These are phyloP conservation scores for Digitonthophagus gazella DNA, from an alignment of 2,888 invertebrate species.

Conservation along the genomic window DNA sequence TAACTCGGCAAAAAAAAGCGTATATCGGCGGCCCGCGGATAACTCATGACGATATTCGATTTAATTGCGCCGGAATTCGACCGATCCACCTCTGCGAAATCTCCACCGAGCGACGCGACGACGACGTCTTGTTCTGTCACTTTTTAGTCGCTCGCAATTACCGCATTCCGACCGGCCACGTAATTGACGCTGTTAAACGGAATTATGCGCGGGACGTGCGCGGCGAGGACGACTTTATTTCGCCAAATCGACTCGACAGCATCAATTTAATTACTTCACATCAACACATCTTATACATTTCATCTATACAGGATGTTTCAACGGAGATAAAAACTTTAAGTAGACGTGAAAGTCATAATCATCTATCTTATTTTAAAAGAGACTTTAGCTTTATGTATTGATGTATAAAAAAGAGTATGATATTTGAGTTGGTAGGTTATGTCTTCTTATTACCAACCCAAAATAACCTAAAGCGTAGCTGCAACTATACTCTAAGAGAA, in stretches of 20 bases:
- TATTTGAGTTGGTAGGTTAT: too few relatives aligned
- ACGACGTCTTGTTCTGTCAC: not conserved
- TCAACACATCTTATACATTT: too few relatives aligned
- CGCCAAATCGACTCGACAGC: not conserved
- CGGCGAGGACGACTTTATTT: not conserved
- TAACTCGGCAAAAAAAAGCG: conserved; percentile 23
- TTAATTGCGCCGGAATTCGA: conserved; percentile 27
- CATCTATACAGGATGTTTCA: too few relatives aligned
- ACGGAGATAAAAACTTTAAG: too few relatives aligned
- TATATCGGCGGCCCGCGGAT: conserved; percentile 16
- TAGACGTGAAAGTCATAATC: too few relatives aligned
- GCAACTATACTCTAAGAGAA: too few relatives aligned
- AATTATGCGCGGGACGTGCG: not conserved
- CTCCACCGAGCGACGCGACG: not conserved
- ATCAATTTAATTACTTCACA: too few relatives aligned
- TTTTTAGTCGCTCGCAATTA: conserved; percentile 9
- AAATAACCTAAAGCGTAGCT: too few relatives aligned
- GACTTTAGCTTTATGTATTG: too few relatives aligned
- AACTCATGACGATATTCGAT: conserved; percentile 29
- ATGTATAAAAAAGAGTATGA: too few relatives aligned
- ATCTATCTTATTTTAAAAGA: too few relatives aligned
- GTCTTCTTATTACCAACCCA: too few relatives aligned
- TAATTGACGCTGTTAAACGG: conserved; percentile 4
- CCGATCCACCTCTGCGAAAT: conserved; percentile 11
- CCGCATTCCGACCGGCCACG: conserved; percentile 2